Evolutionary conservation across 2,888 invertebrate genomes (phyloP).

Genomic region (Rhagophthalmus giganteus): DNA sequence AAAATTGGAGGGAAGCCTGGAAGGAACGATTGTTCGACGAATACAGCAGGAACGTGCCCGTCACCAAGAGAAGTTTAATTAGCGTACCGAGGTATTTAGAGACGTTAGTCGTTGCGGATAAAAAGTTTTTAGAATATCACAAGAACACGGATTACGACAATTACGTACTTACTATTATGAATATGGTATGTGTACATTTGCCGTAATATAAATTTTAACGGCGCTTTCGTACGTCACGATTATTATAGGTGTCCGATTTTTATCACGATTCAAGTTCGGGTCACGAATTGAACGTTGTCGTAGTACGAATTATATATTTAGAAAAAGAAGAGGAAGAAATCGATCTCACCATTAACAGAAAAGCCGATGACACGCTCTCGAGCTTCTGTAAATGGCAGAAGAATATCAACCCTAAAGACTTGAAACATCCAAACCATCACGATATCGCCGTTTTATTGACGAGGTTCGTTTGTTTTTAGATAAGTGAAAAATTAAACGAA

Average conservation of each 20-base stretch:
- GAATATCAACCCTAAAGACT: conserved; percentile 60
- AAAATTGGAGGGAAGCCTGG: conserved; percentile 52
- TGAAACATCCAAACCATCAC: conserved; percentile 63
- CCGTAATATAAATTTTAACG: neutral
- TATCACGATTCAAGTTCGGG: conserved; percentile 58
- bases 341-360: conserved; percentile 56
- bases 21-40: conserved; percentile 38
- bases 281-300: conserved; percentile 61
- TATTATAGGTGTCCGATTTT: conserved; percentile 53
- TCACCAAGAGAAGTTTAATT: conserved; percentile 36
- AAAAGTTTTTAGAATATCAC: conserved; percentile 66
- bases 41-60: neutral
- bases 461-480: conserved; percentile 49
- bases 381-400: conserved; percentile 69
- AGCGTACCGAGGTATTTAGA: conserved; percentile 62
- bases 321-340: conserved; percentile 60
- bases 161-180: conserved; percentile 70
- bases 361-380: conserved; percentile 62
- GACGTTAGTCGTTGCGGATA: conserved; percentile 67
- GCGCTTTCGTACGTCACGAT: neutral
- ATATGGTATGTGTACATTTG: conserved; percentile 59
- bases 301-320: conserved; percentile 61
- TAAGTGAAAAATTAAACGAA: neutral
- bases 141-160: conserved; percentile 65
- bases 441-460: conserved; percentile 65